phyloP scores from a whole-genome alignment of 2,888 invertebrate genomes.

The Rhogogaster chlorosoma region DNA sequence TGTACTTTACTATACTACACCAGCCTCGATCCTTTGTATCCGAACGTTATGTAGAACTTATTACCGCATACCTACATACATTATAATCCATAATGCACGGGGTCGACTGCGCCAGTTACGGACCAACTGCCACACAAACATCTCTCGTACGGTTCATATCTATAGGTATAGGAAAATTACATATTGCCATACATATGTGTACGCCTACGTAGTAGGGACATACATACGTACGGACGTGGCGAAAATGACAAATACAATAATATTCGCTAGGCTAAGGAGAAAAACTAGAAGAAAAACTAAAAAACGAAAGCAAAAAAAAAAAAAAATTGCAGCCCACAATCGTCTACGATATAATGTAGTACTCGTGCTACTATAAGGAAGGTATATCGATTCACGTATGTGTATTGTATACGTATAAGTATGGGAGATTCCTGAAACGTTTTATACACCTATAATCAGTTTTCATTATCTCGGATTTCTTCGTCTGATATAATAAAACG shows the following conservation, averaged over 20 bases:
- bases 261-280: background rate
- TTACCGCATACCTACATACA: constrained; percentile 49
- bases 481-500: background rate
- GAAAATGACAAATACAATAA: background rate
- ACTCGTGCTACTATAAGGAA: background rate
- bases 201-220: background rate
- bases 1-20: background rate
- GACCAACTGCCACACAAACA: background rate
- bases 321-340: background rate
- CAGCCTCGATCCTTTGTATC: background rate
- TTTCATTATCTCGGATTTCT: background rate
- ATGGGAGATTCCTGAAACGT: background rate
- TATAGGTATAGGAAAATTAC: background rate
- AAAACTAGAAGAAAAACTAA: background rate
- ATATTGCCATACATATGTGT: background rate
- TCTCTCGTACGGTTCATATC: background rate
- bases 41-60: constrained; percentile 26
- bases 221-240: background rate
- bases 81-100: constrained; percentile 45
- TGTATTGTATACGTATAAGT: background rate
- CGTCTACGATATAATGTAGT: background rate
- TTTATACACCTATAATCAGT: background rate
- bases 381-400: background rate
- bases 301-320: background rate
- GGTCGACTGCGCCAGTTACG: constrained; percentile 7